These are phyloP conservation scores for Subacronicta megacephala DNA, from an alignment of 2,888 invertebrate species.

Conservation along the genomic window DNA sequence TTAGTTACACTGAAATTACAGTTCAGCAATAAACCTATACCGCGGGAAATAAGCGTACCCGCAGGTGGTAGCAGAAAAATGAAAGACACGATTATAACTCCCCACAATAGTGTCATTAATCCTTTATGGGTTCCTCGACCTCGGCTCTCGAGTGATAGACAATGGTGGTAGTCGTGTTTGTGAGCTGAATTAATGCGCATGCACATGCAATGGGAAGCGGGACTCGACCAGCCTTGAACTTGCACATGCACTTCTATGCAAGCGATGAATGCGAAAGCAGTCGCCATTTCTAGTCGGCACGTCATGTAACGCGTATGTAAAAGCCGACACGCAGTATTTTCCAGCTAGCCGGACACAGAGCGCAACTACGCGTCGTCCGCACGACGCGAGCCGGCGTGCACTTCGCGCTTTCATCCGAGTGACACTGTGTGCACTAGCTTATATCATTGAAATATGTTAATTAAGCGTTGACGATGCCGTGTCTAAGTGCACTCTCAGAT, in stretches of 20 bases:
- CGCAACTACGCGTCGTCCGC: constrained; percentile 25
- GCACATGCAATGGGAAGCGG: constrained; percentile 85
- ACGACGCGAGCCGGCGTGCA: constrained; percentile 7
- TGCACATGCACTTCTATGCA: constrained; percentile 78
- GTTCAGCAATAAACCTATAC: constrained; percentile 48
- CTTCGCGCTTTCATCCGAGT: constrained; percentile 20
- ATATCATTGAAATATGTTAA: constrained; percentile 56
- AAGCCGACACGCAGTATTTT: constrained; percentile 50
- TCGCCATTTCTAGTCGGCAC: constrained; percentile 81
- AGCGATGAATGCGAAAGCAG: constrained; percentile 80
- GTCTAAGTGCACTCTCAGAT: constrained; percentile 50
- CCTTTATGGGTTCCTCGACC: constrained; percentile 85
- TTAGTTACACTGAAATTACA: constrained; percentile 53
- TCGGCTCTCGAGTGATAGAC: constrained; percentile 83
- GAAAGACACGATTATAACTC: constrained; percentile 72
- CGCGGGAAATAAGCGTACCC: constrained; percentile 53
- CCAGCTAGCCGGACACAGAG: constrained; percentile 42
- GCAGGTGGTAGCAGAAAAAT: constrained; percentile 76
- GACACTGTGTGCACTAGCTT: constrained; percentile 26
- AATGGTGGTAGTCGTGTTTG: constrained; percentile 86
- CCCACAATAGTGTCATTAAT: constrained; percentile 86
- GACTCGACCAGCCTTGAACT: constrained; percentile 88
- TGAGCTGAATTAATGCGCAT: constrained; percentile 86
- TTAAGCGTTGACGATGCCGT: constrained; percentile 51
- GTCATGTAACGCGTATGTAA: constrained; percentile 68